Conservation (phyloP, 1,140 invertebrate genomes). For the Hyles vespertilio region DNA sequence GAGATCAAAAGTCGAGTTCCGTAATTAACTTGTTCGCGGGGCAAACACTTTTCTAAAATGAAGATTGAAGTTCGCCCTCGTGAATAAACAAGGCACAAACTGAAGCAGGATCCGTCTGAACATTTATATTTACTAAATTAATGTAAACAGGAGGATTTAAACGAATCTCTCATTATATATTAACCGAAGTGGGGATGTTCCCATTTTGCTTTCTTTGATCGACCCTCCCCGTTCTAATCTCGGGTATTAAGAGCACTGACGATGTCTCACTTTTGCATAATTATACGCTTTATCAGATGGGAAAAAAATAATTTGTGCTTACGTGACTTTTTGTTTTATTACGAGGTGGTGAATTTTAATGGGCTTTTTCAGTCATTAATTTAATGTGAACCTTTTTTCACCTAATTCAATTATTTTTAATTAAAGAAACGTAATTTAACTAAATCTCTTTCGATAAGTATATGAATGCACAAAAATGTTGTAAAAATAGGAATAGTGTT, state of each 20-base stretch:
- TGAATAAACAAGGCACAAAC: slow-evolving; percentile 12
- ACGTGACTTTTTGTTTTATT: slow-evolving; percentile 1
- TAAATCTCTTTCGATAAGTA: no score
- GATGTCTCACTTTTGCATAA: slow-evolving; percentile 59
- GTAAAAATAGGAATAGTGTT: no score
- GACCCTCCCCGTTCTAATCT: slow-evolving; percentile 49
- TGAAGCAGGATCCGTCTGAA: slow-evolving; percentile 15
- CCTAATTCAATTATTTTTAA: no score
- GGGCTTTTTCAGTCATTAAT: no score
- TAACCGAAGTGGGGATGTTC: slow-evolving; percentile 57
- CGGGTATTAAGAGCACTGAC: slow-evolving; percentile 48
- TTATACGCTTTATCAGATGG: slow-evolving; percentile 52
- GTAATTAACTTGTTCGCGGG: slow-evolving; percentile 4
- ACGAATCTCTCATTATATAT: slow-evolving; percentile 61
- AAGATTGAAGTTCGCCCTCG: not conserved
- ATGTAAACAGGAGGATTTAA: slow-evolving; percentile 56
- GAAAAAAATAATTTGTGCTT: slow-evolving; percentile 51
- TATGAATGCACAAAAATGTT: no score
- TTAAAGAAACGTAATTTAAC: no score
- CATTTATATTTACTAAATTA: slow-evolving; percentile 54
- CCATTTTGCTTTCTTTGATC: slow-evolving; percentile 56
- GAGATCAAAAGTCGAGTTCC: slow-evolving; percentile 1
- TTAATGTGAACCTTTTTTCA: no score
- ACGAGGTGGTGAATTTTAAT: no score
- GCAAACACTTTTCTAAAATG: slow-evolving; percentile 4